These are phyloP conservation scores for Sanderia malayensis DNA, from an alignment of 30 jellyfish, hydroid and myxozoan species.

Conservation along the genomic window DNA sequence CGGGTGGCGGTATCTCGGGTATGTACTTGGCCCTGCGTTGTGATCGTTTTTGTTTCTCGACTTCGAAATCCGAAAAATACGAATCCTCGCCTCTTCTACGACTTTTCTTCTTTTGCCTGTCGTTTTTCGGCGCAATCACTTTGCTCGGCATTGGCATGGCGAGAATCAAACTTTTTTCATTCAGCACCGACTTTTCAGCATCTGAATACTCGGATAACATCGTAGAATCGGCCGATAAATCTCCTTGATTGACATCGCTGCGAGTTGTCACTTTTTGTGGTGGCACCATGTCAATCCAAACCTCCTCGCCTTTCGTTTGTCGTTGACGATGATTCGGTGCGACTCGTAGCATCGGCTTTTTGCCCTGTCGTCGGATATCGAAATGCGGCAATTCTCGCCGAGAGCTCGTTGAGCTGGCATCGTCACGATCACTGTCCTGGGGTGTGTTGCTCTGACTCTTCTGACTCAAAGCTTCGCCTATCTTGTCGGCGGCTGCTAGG, in stretches of 20 bases:
- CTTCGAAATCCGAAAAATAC: slow-evolving; percentile 88
- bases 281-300: slow-evolving; percentile 98
- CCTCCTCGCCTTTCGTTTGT: slow-evolving; percentile 70
- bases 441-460: slow-evolving; percentile 15
- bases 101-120: slow-evolving; percentile 40
- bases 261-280: slow-evolving; percentile 76
- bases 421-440: slow-evolving; percentile 93
- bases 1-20: slow-evolving; percentile 66
- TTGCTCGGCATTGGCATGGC: slow-evolving; percentile 23
- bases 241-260: slow-evolving; percentile 37
- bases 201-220: slow-evolving; percentile 68
- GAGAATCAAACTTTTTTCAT: slow-evolving; percentile 37
- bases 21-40: slow-evolving; percentile 67
- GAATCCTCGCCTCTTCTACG: slow-evolving; percentile 87
- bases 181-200: slow-evolving; percentile 57
- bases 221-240: slow-evolving; percentile 65
- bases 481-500: slow-evolving; percentile 93
- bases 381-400: slow-evolving; percentile 79
- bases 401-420: slow-evolving; percentile 80
- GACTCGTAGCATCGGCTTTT: slow-evolving; percentile 84
- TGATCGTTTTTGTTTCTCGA: slow-evolving; percentile 87
- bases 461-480: slow-evolving; percentile 73
- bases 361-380: slow-evolving; percentile 74
- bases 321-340: slow-evolving; percentile 86
- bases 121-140: slow-evolving; percentile 18